These are phyloP conservation scores for Unio pictorum DNA, from an alignment of 2,888 invertebrate species.

Conservation along the genomic window DNA sequence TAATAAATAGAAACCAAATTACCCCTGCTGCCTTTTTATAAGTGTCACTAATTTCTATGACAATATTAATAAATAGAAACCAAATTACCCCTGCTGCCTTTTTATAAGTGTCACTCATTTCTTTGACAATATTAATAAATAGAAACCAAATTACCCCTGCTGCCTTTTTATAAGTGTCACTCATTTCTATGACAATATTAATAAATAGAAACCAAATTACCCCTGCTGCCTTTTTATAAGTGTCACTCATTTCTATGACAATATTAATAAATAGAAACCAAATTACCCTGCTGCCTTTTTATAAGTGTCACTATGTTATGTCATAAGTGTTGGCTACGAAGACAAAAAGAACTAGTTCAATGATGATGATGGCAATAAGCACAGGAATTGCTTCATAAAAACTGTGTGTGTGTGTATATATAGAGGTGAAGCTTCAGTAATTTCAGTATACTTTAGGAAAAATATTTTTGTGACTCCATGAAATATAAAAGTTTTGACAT, in stretches of 20 bases:
- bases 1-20: constrained; percentile 10
- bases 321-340: too few species aligned
- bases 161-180: not conserved
- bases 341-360: too few species aligned
- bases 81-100: constrained; percentile 2
- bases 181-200: constrained; percentile 4
- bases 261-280: constrained; percentile 11
- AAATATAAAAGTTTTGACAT: too few species aligned
- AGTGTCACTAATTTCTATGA: not conserved
- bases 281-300: constrained; percentile 2
- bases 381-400: too few species aligned
- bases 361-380: too few species aligned
- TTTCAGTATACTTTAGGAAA: too few species aligned
- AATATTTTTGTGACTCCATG: too few species aligned
- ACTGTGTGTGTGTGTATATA: too few species aligned
- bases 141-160: constrained; percentile 4
- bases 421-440: too few species aligned
- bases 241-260: not conserved
- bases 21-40: not conserved
- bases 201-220: constrained; percentile 9
- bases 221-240: not conserved
- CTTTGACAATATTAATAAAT: constrained; percentile 10
- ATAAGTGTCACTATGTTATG: too few species aligned
- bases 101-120: not conserved
- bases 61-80: constrained; percentile 10